phyloP scores from a whole-genome alignment of 2,113 vertebrate species.

The Heterotilapia buettikoferi region DNA sequence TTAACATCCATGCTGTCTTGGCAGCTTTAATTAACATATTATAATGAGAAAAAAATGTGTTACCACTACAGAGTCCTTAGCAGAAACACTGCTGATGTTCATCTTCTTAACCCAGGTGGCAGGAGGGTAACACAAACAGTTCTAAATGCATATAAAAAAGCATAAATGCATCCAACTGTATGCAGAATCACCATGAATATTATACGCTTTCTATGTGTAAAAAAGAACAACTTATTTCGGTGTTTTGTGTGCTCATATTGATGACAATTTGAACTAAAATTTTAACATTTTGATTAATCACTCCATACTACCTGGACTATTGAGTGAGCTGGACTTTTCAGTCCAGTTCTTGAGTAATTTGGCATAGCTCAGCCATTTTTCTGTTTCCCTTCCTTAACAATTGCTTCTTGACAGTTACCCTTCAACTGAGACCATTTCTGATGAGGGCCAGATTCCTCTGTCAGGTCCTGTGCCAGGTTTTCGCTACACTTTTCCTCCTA shows the following conservation, averaged over 20 bases:
- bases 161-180: neutral
- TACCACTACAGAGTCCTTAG: neutral
- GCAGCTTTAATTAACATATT: neutral
- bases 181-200: neutral
- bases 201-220: neutral
- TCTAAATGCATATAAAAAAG: neutral
- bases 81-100: neutral
- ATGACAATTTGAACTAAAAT: too few species aligned
- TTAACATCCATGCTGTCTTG: neutral
- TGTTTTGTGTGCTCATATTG: neutral
- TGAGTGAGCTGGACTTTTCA: too few species aligned
- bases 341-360: too few species aligned
- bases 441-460: too few species aligned
- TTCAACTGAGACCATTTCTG: too few species aligned
- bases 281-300: too few species aligned
- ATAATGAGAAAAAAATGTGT: neutral
- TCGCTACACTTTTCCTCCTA: too few species aligned
- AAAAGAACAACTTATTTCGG: neutral
- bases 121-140: neutral
- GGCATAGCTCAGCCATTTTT: too few species aligned
- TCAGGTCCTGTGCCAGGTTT: too few species aligned
- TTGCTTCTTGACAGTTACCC: too few species aligned
- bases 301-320: too few species aligned
- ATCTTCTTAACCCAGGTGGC: neutral
- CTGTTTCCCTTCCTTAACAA: too few species aligned